Evolutionary conservation across 2,888 invertebrate genomes (phyloP), one percentile per base, ranked within the genome.

Genomic region (Notodonta dromedarius): DNA sequence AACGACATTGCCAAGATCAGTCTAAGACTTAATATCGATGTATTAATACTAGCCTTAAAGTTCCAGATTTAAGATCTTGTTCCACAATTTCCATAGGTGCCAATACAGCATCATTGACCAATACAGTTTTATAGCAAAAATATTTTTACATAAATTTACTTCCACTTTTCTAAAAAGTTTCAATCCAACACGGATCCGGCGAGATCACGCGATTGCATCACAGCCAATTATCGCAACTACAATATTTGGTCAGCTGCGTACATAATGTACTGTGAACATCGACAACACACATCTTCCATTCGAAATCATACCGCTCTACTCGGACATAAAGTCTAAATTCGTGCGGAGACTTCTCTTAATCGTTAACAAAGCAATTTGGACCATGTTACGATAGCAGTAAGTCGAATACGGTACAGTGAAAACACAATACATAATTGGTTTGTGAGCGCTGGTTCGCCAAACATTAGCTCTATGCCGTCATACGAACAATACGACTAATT

Each of bases 181-280:
- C 65, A 65, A 71, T 69, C 66, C 66, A 72, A 71, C 76, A 76
- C 69, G 67, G 67, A 75, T 76, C 68, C 80, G 77, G 75, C 75
- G 77, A 87, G 87, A 88, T 88, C 91, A 88, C 87, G 88, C 87
- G 86, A 93, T 92, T 92, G 89, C 93, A 90, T 91, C 92, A 92
- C 87, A 85, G 85, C 86, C 91, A 93, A 93, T 93, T 92, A 93
- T 91, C 91, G 87, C 87, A 84, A 86, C 83, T 88, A 90, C 90
- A 92, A 91, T 93, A 93, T 93, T 93, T 93, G 92, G 86, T 91
- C 93, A 93, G 93, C 93, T 93, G 93, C 86, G 90, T 82, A 83
- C 83, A 79, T 82, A 79, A 75, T 77, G 69, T 74, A 76, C 80
- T 79, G 77, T 78, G 80, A 79, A 83, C 79, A 81, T 81, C 71